Conservation (phyloP, 2,113 vertebrate genomes). For the Balaeniceps rex region DNA sequence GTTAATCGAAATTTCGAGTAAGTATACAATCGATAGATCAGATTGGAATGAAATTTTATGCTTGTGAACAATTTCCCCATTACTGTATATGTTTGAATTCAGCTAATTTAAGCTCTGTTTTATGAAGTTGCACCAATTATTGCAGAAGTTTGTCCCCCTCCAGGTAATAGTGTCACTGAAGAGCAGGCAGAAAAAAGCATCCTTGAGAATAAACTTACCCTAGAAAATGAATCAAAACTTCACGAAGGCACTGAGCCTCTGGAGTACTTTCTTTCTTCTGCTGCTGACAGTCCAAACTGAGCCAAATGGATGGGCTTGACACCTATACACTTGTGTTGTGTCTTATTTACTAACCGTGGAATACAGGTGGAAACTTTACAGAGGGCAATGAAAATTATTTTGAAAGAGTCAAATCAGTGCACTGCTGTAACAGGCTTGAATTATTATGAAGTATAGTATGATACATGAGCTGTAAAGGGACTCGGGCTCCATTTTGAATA, state of each 20-base stretch:
- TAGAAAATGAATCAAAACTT: neutral
- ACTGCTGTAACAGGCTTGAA: neutral
- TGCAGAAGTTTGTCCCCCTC: neutral
- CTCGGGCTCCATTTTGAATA: neutral
- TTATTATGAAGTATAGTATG: neutral
- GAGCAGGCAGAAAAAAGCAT: neutral
- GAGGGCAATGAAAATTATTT: neutral
- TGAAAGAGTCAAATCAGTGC: neutral
- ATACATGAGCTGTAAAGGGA: neutral
- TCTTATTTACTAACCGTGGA: neutral
- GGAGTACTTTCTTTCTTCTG: neutral
- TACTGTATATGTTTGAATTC: neutral
- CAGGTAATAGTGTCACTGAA: neutral
- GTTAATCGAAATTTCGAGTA: constrained; percentile 15
- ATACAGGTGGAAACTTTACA: neutral
- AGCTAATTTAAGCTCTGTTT: neutral
- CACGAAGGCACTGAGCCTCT: neutral
- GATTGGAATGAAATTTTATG: neutral
- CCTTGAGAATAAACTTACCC: neutral
- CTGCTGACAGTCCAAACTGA: neutral
- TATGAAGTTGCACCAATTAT: neutral
- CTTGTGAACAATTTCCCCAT: neutral
- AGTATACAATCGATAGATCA: neutral
- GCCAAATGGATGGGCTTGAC: neutral
- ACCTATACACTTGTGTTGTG: fast-evolving